Evolutionary conservation across 1,140 invertebrate species (phyloP), one percentile per base, ranked within the genome.

Genomic region (Anastrepha obliqua): DNA sequence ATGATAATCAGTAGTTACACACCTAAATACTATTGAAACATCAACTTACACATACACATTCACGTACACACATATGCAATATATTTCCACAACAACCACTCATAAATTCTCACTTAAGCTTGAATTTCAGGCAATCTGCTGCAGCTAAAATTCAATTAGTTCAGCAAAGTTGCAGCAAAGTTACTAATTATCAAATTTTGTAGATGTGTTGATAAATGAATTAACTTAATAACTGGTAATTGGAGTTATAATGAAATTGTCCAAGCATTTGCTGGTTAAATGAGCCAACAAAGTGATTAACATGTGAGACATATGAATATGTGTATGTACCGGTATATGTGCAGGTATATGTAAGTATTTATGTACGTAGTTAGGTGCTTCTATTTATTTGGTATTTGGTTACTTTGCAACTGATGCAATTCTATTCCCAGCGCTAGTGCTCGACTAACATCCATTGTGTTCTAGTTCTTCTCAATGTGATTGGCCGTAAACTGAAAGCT

Each of bases 1-100:
- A 17, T 47, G 70, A 74, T 47, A 47, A 47, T 74, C 70, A 74
- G 47, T 74, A 74, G 13, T 47, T n/a, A 74, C 42, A 74, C 9
- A 55, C 51, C 11, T 55, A 55, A 55, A 11, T 8, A 11, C 11
- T 55, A 55, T 55, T 55, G 11, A 55, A 6, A 55, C 51, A 55
- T 55, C 6, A 11, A 55, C 51, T 55, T 55, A 11, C 51, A 55
- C 11, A 55, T 55, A 55, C 11, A 11, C 15, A 62, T 62, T 8
- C 15, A 62, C 4, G 1, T 62, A 62, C 8, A 17, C 15, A 62
- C 15, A 13, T 8, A 62, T 62, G 60, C 15, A 55, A 51, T 74
- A 15, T 74, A 74, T 51, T 15, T 51, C 1, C 44, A 74, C 17
- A 47, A 67, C 7, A 67, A 29, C 9, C 9, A 8, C 6, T 55